phyloP scores from a whole-genome alignment of 2,113 vertebrate species.

The Protobothrops mucrosquamatus region DNA sequence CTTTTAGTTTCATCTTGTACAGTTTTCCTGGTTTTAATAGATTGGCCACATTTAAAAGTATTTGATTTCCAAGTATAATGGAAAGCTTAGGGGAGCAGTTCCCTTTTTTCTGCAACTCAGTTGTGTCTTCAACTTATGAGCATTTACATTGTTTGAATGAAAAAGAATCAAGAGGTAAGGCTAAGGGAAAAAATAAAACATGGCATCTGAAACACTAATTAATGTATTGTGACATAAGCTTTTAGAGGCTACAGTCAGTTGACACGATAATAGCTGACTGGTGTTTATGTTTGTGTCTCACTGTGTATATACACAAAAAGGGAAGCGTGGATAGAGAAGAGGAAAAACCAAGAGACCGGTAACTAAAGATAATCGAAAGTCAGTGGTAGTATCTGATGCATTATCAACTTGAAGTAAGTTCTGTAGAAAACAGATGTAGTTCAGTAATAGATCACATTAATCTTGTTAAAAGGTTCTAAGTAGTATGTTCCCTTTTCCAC shows the following conservation, averaged over 20 bases:
- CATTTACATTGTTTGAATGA: not conserved
- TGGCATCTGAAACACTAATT: not conserved
- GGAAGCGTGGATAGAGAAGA: not conserved
- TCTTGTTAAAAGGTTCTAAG: not conserved
- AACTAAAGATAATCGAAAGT: not conserved
- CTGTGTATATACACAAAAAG: not conserved
- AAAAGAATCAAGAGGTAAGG: not conserved
- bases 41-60: fast-evolving
- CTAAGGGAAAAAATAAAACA: not conserved
- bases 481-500: not conserved
- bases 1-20: not conserved
- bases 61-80: not conserved
- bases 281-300: not conserved
- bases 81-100: not conserved
- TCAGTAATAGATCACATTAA: not conserved
- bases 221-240: not conserved
- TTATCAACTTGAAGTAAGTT: not conserved
- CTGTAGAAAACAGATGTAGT: too few species aligned
- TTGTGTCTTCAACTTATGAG: not conserved
- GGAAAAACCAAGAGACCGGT: not conserved
- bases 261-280: not conserved
- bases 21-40: not conserved
- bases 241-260: not conserved
- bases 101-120: not conserved
- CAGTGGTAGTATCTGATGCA: not conserved